A percentile compares a stretch with the other conserved stretches of the same genome.
Evolutionary conservation across 2,113 vertebrate species (phyloP).

Genomic region (Marcusenius ussheri): DNA sequence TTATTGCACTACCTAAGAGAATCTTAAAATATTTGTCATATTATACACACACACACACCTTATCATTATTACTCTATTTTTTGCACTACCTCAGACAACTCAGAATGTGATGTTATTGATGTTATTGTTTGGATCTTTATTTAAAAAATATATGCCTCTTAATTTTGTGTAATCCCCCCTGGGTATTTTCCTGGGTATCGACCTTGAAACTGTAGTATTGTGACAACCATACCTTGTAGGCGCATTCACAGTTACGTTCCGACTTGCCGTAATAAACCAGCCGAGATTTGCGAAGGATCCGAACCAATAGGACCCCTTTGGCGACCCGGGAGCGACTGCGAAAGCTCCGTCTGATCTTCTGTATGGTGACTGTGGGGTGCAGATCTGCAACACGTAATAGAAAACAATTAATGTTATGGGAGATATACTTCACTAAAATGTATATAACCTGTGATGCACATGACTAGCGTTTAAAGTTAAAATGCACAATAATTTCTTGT

Average conservation of each 20-base stretch:
- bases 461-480: too few relatives aligned
- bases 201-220: neutral
- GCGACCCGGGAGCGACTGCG: constrained; percentile 18
- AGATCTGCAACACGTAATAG: neutral
- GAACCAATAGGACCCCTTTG: constrained; percentile 41
- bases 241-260: constrained; percentile 52
- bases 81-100: too few relatives aligned
- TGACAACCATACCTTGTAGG: constrained; percentile 50
- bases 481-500: too few relatives aligned
- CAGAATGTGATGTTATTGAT: too few relatives aligned
- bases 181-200: too few relatives aligned
- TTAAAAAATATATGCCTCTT: too few relatives aligned
- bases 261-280: constrained; percentile 59
- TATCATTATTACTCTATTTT: too few relatives aligned
- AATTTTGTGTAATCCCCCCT: too few relatives aligned
- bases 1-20: too few relatives aligned
- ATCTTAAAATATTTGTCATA: too few relatives aligned
- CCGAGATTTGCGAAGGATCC: constrained; percentile 55
- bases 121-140: too few relatives aligned
- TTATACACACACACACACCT: too few relatives aligned
- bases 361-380: constrained; percentile 26
- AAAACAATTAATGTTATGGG: neutral
- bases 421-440: neutral
- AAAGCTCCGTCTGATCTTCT: neutral
- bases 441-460: neutral